phyloP scores from a whole-genome alignment of 2,888 invertebrate species.

The Campoplex nolae region DNA sequence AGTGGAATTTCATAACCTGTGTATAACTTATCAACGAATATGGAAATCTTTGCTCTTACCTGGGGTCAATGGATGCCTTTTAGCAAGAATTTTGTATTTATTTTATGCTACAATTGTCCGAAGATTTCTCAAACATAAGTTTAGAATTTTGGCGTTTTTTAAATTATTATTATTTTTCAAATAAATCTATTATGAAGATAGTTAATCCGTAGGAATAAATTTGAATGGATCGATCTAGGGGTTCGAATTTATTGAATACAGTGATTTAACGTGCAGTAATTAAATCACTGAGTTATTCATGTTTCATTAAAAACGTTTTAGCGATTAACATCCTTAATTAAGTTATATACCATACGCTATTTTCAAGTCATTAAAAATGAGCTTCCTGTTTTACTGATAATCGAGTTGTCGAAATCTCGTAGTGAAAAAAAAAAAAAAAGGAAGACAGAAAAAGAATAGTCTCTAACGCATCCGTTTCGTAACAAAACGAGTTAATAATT shows the following conservation, averaged over 20 bases:
- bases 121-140: background rate
- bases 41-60: conserved; percentile 12
- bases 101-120: background rate
- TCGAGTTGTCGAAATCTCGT: conserved; percentile 13
- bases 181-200: background rate
- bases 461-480: conserved; percentile 2
- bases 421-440: background rate
- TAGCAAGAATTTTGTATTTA: background rate
- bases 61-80: conserved; percentile 11
- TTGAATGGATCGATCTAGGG: background rate
- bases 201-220: background rate
- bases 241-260: background rate
- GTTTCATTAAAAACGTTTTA: background rate
- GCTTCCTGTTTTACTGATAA: conserved; percentile 14
- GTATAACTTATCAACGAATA: background rate
- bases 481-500: conserved; percentile 22
- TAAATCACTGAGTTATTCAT: background rate
- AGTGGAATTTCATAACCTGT: background rate
- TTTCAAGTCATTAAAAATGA: background rate
- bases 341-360: background rate
- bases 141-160: background rate
- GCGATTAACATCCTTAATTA: background rate
- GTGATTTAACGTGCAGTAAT: background rate
- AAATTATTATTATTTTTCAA: background rate
- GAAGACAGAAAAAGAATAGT: background rate